Evolutionary conservation across 1,140 invertebrate species (phyloP).

Genomic region (Steinernema feltiae): DNA sequence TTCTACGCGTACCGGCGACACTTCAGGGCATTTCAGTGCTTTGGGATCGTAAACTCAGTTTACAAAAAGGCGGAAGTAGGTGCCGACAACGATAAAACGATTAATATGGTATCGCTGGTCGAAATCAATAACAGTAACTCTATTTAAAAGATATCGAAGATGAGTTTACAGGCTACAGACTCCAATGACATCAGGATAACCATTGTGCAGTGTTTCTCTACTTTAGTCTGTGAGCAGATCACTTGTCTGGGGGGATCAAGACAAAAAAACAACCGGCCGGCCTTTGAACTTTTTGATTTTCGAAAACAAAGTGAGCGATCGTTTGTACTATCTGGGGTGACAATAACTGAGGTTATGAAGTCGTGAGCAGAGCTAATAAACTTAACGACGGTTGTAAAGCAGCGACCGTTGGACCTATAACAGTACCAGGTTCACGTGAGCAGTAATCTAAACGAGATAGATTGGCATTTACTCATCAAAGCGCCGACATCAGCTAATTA

Average conservation of each 20-base stretch:
- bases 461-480: no score
- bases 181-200: background rate
- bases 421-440: background rate
- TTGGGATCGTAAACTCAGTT: no score
- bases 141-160: no score
- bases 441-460: no score
- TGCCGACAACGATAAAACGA: no score
- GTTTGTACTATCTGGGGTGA: background rate
- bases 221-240: background rate
- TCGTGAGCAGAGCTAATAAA: background rate
- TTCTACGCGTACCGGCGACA: no score
- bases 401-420: background rate
- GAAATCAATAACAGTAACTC: no score
- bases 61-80: no score
- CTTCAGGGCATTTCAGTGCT: no score
- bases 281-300: background rate
- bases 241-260: background rate
- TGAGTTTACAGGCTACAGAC: no score
- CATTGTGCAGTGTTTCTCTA: background rate
- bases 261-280: background rate
- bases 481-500: background rate
- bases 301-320: background rate
- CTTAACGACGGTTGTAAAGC: background rate
- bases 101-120: no score
- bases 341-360: background rate